Evolutionary conservation across 2,888 invertebrate genomes (phyloP), one percentile per base, ranked within the genome.

Genomic region (Caenorhabditis macrosperma): DNA sequence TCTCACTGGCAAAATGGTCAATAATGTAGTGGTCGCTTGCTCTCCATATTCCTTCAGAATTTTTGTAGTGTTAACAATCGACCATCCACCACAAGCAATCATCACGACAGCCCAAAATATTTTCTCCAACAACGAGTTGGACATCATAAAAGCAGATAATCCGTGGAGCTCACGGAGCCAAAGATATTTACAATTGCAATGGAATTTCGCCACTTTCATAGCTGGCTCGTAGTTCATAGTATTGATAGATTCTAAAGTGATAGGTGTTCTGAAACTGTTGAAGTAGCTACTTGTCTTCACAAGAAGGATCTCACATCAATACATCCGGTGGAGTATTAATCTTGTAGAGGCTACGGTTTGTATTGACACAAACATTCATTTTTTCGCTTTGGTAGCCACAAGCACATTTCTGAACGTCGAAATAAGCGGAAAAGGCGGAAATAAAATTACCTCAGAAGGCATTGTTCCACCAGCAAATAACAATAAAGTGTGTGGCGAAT

Each of bases 111-210:
- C 61, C 82, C 82, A 84, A 57, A 76, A 79, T 10, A 82, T 46
- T 38, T 81, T 81, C 20, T 72, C 72, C 28, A 60, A 44, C n/a
- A 83, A 28, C 0, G 81, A 81, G 30, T 79, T 80, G 3, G 81
- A 78, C 84, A 84, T 84, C 82, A 84, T 82, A 20, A 84, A 74
- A 2, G 81, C 79, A 0, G 81, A 71, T 1, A 84, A 52, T 4
- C 82, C 84, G 33, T 84, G 84, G 1, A 84, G 60, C 57, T 84
- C 84, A 10, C 81, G 69, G 17, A 81, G 71, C 84, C 84, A 84
- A 3, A 81, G 68, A 50, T 82, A 82, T 52, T 72, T 76, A 30
- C 84, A 84, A 30, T 81, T 82, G 48, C 84, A 84, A 33, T 80
- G 72, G 60, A 67, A 84, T 22, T 69, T 76, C 10, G 82, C 82